Conservation (phyloP, 2,113 vertebrate species). For the Sinocyclocheilus maitianheensis region DNA sequence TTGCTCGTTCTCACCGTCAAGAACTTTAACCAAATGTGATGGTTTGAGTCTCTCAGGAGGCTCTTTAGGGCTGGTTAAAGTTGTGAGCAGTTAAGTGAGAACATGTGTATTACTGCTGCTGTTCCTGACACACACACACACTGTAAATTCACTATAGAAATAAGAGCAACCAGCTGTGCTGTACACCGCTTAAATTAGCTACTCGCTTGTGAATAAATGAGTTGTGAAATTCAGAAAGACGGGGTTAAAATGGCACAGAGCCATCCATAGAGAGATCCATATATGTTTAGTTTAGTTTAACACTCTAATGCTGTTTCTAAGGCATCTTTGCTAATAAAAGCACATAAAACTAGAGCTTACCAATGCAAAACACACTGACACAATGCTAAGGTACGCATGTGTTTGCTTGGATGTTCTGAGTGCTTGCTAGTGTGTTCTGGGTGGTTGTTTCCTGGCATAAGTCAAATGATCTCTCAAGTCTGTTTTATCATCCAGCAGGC, state of each 20-base stretch:
- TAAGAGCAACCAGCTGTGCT: conserved; percentile 13
- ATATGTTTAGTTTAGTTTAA: neutral
- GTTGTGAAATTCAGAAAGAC: conserved; percentile 9
- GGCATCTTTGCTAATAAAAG: neutral
- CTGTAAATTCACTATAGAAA: neutral
- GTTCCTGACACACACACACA: neutral
- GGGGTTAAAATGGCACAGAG: neutral
- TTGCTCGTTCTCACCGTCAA: neutral
- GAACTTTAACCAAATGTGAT: conserved; percentile 8
- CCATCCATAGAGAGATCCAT: neutral
- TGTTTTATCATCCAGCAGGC: neutral
- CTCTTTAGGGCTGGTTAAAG: conserved; percentile 9
- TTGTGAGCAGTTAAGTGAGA: conserved; percentile 5
- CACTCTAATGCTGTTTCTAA: neutral
- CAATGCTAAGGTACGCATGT: neutral
- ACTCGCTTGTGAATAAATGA: neutral
- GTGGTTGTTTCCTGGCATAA: too few species aligned
- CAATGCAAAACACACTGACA: neutral
- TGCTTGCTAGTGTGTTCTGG: neutral
- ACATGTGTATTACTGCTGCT: conserved; percentile 20
- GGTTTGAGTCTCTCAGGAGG: conserved; percentile 1
- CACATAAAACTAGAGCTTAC: neutral
- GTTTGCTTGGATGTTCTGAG: neutral
- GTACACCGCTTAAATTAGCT: neutral
- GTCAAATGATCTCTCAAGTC: neutral